Evolutionary conservation across 2,113 vertebrate species (phyloP).

Genomic region (Gyps fulvus): DNA sequence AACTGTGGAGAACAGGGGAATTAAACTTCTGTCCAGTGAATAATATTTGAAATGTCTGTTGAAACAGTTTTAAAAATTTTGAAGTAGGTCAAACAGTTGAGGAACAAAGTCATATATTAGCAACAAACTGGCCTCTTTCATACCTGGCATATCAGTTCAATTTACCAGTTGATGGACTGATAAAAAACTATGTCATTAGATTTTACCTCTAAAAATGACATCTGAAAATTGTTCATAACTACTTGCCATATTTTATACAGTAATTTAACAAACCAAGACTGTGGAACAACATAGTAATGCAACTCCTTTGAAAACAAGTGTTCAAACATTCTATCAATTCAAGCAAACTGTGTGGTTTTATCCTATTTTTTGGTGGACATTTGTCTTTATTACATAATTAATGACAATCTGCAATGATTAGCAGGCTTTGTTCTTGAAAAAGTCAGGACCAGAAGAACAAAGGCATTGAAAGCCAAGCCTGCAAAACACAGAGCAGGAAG

Average conservation of each 20-base stretch:
- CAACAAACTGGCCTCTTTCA: not conserved
- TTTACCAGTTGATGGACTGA: not conserved
- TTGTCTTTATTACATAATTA: not conserved
- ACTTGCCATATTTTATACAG: not conserved
- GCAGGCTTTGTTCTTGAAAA: not conserved
- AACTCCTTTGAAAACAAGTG: not conserved
- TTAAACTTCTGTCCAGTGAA: not conserved
- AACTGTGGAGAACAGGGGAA: not conserved
- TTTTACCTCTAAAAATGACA: not conserved
- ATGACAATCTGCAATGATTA: not conserved
- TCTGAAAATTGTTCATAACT: not conserved
- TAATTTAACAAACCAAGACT: not conserved
- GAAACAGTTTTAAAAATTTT: conserved; percentile 7
- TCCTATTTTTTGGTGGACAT: not conserved
- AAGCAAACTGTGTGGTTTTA: not conserved
- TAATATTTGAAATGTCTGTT: not conserved
- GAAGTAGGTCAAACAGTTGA: not conserved
- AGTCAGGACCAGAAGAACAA: not conserved
- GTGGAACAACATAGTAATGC: not conserved
- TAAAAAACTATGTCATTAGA: not conserved
- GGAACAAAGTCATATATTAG: not conserved
- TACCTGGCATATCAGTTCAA: not conserved
- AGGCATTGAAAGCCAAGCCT: not conserved
- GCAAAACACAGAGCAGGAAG: not conserved
- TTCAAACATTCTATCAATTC: not conserved